A percentile compares a stretch with the other conserved stretches of the same genome.
These are phyloP conservation scores for Amiota communis DNA, from an alignment of 2,888 invertebrate species.

Conservation along the genomic window DNA sequence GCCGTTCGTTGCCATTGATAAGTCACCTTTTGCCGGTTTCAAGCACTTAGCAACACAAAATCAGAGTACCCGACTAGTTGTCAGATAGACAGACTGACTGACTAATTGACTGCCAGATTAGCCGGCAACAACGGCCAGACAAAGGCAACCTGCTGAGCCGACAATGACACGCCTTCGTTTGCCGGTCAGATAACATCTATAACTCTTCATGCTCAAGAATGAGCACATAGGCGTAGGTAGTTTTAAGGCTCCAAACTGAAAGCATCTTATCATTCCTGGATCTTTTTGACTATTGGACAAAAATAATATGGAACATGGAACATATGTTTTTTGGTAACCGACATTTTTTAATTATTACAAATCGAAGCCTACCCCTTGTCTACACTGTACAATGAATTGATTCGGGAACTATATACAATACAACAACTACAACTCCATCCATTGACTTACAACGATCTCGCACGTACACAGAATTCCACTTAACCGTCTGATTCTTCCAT, in stretches of 20 bases:
- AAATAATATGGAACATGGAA: too few relatives aligned
- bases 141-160: conserved; percentile 8
- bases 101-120: not conserved
- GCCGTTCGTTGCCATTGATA: conserved; percentile 52
- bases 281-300: too few relatives aligned
- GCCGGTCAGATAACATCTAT: not conserved
- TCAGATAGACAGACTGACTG: not conserved
- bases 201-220: not conserved
- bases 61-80: not conserved
- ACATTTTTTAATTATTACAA: too few relatives aligned
- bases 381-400: too few relatives aligned
- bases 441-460: not conserved
- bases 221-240: too few relatives aligned
- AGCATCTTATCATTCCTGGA: too few relatives aligned
- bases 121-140: not conserved
- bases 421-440: too few relatives aligned
- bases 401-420: too few relatives aligned
- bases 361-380: too few relatives aligned
- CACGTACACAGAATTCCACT: conserved; percentile 31
- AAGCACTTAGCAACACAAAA: conserved; percentile 44
- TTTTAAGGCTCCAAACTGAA: too few relatives aligned
- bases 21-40: conserved; percentile 6
- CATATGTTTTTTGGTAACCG: too few relatives aligned
- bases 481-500: conserved; percentile 16
- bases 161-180: not conserved